Percentiles rank a stretch among this genome's conserved stretches.
phyloP scores from a whole-genome alignment of 2,113 vertebrate genomes.

The Gavia stellata region DNA sequence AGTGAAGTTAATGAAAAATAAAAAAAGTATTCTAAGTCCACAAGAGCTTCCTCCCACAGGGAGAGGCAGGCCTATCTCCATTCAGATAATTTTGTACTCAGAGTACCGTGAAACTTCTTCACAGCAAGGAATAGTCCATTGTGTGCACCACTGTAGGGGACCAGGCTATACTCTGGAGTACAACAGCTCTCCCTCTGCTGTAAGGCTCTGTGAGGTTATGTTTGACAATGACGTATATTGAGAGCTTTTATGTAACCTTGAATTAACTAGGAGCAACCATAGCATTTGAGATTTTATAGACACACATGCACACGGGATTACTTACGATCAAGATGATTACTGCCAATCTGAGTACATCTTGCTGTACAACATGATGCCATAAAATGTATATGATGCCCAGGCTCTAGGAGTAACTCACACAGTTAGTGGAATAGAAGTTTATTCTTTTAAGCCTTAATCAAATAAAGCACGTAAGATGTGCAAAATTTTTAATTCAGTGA shows the following conservation, averaged over 20 bases:
- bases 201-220: not conserved
- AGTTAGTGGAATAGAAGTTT: not conserved
- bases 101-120: not conserved
- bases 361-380: not conserved
- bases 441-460: not conserved
- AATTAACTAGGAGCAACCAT: not conserved
- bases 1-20: not conserved
- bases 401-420: not conserved
- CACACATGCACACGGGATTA: not conserved
- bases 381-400: not conserved
- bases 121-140: not conserved
- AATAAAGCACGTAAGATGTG: not conserved
- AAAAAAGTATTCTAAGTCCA: not conserved
- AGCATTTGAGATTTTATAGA: not conserved
- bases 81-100: not conserved
- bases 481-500: not conserved
- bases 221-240: not conserved
- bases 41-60: not conserved
- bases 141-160: not conserved
- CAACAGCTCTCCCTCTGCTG: not conserved
- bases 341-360: not conserved
- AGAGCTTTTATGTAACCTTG: not conserved
- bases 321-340: not conserved
- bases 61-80: not conserved
- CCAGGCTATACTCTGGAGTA: not conserved